These are phyloP conservation scores for Glaucopsyche alexis DNA, from an alignment of 2,888 invertebrate species.

Conservation along the genomic window DNA sequence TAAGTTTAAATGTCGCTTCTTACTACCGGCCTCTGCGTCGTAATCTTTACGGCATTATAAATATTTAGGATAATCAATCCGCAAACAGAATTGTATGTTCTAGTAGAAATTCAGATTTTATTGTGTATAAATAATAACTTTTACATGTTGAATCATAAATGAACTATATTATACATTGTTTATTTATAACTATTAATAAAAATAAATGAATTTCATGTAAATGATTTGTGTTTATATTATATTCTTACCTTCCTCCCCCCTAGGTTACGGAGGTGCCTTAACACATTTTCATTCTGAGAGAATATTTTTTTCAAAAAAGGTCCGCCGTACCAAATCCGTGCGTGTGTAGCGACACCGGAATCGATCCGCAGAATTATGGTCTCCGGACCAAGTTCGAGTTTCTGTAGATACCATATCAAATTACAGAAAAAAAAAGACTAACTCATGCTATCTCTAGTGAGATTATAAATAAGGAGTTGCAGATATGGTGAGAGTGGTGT, in stretches of 20 bases:
- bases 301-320: too few species aligned
- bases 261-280: too few species aligned
- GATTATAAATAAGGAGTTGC: too few species aligned
- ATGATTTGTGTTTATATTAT: constrained; percentile 19
- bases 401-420: too few species aligned
- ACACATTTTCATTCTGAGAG: too few species aligned
- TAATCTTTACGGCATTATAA: background rate
- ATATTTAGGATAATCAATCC: background rate
- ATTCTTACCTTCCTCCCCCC: background rate
- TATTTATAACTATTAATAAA: constrained; percentile 38
- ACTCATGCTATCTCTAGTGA: too few species aligned
- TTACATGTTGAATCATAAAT: constrained; percentile 13
- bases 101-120: constrained; percentile 1
- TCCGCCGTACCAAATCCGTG: too few species aligned
- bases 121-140: constrained; percentile 7
- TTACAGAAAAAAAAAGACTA: too few species aligned
- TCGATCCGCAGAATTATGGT: too few species aligned
- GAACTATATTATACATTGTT: constrained; percentile 37
- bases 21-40: background rate
- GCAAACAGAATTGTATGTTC: constrained; percentile 7
- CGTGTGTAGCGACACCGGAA: too few species aligned
- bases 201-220: constrained; percentile 43
- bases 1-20: background rate
- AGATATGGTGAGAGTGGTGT: too few species aligned
- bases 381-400: too few species aligned